Evolutionary conservation across 2,888 invertebrate genomes (phyloP).

Genomic region (Itoplectis maculator): DNA sequence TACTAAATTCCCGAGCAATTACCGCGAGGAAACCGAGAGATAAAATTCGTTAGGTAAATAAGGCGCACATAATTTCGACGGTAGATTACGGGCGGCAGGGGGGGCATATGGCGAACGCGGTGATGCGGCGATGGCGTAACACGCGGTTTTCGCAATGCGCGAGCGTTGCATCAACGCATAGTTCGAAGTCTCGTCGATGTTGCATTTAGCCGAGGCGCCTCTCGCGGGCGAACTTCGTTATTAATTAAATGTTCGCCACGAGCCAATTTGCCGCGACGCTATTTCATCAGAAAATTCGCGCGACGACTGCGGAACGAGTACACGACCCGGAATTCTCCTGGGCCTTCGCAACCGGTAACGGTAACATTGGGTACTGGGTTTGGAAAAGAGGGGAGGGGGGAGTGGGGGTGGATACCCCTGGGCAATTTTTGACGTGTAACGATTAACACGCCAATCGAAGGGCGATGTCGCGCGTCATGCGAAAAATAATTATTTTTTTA

Average conservation of each 20-base stretch:
- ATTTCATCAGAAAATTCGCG: constrained; percentile 51
- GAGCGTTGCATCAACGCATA: not conserved
- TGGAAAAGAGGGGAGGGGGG: too few species aligned
- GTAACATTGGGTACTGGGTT: too few species aligned
- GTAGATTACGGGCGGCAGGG: constrained; percentile 40
- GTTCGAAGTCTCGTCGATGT: constrained; percentile 1
- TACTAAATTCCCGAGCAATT: constrained; percentile 65
- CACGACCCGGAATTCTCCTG: not conserved
- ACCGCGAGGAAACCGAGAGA: constrained; percentile 56
- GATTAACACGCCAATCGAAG: too few species aligned
- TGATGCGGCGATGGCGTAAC: not conserved
- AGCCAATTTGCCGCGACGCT: constrained; percentile 46
- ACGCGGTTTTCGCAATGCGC: constrained; percentile 1
- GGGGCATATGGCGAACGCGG: not conserved
- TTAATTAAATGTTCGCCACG: constrained; percentile 60
- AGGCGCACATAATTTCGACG: constrained; percentile 49
- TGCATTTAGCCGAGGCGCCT: not conserved
- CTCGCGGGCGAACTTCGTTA: constrained; percentile 42
- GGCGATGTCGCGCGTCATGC: too few species aligned
- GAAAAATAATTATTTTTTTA: too few species aligned
- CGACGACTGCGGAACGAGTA: constrained; percentile 1
- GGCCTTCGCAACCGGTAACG: too few species aligned
- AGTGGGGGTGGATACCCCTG: too few species aligned
- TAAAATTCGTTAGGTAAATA: constrained; percentile 62
- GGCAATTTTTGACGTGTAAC: too few species aligned